Percentiles rank a stretch among this genome's conserved stretches.
Evolutionary conservation across 2,888 invertebrate species (phyloP).

Genomic region (Lamellibrachia satsuma): DNA sequence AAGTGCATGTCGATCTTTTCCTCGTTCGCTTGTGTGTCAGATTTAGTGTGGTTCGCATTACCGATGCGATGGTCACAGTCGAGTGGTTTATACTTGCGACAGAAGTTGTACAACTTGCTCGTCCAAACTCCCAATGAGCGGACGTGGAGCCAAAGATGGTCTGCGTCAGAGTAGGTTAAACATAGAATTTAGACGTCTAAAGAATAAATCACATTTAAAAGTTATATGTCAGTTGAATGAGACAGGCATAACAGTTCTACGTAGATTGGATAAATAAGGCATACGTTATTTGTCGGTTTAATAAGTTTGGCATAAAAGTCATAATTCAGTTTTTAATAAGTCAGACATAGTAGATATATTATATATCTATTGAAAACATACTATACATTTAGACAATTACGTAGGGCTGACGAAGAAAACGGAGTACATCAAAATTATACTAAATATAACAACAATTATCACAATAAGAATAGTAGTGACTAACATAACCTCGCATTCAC

Average conservation of each 20-base stretch:
- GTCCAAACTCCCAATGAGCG: constrained; percentile 91
- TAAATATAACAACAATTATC: too few relatives aligned
- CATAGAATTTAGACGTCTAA: not conserved
- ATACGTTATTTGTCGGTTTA: too few relatives aligned
- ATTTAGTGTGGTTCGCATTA: not conserved
- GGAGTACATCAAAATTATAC: too few relatives aligned
- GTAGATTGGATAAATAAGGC: not conserved
- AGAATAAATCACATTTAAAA: not conserved
- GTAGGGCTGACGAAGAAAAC: too few relatives aligned
- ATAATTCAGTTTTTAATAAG: not conserved
- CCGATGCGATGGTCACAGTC: not conserved
- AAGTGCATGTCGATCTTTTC: not conserved
- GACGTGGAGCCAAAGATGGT: constrained; percentile 91
- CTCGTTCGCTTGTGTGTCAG: not conserved
- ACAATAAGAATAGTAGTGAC: too few relatives aligned
- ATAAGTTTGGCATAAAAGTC: not conserved
- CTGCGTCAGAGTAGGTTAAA: constrained; percentile 66
- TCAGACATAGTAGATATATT: not conserved
- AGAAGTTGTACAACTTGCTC: constrained; percentile 50
- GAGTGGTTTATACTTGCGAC: constrained; percentile 26
- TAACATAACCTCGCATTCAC: too few relatives aligned
- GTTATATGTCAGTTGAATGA: not conserved
- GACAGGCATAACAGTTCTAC: not conserved
- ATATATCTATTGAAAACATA: not conserved
- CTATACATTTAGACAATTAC: too few relatives aligned